Evolutionary conservation across 2,888 invertebrate genomes (phyloP).

Genomic region (Heliconius hortense): DNA sequence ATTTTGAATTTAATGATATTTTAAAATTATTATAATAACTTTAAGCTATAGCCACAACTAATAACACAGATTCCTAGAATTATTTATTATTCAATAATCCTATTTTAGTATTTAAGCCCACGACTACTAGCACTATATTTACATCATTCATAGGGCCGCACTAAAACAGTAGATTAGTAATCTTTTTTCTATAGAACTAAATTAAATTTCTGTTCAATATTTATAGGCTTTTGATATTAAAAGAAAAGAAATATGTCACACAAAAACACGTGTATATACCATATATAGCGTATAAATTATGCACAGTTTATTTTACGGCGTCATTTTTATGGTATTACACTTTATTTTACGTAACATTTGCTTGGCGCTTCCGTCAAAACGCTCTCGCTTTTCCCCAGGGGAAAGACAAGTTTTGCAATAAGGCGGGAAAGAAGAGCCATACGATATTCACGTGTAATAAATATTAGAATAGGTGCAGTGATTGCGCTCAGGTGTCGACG

Average conservation of each 20-base stretch:
- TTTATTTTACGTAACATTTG: constrained; percentile 38
- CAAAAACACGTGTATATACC: background rate
- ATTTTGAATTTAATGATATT: background rate
- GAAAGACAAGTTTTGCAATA: constrained; percentile 60
- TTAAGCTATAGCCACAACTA: background rate
- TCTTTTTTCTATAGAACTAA: background rate
- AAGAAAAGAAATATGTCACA: background rate
- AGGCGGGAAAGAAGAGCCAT: constrained; percentile 58
- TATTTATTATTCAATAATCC: background rate
- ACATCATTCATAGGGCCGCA: background rate
- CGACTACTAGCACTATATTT: background rate
- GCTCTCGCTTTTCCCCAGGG: constrained; percentile 48
- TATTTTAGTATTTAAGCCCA: background rate
- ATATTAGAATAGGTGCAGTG: constrained; percentile 80
- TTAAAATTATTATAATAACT: background rate
- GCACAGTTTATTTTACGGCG: constrained; percentile 38
- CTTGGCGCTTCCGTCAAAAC: constrained; percentile 42
- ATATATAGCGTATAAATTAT: constrained; percentile 30
- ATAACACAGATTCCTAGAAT: too few species aligned
- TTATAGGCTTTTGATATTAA: background rate
- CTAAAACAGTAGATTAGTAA: background rate
- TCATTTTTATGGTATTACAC: constrained; percentile 42
- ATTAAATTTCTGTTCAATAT: background rate
- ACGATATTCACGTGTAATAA: constrained; percentile 79
- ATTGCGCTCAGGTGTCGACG: constrained; percentile 74